Conservation (phyloP, 92 coral and sea anemone genomes). For the Porites evermanni region DNA sequence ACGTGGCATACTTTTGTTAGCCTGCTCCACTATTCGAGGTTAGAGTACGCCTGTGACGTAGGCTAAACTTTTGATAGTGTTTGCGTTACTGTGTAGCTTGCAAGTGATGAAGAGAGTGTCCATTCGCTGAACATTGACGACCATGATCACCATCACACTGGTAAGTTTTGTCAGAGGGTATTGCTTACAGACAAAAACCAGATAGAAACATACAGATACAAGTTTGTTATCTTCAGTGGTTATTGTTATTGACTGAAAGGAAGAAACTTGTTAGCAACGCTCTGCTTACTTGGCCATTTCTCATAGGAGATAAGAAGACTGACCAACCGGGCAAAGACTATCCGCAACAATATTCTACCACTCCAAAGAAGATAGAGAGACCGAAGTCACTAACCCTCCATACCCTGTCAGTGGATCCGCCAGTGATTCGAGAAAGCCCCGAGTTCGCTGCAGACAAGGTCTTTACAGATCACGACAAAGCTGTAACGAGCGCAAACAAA, state of each 20-base stretch:
- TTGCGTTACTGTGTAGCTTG: conserved; percentile 48
- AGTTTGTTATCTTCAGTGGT: too few relatives aligned
- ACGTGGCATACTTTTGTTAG: too few relatives aligned
- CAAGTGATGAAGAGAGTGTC: conserved; percentile 75
- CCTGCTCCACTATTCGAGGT: too few relatives aligned
- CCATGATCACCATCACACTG: conserved; percentile 14
- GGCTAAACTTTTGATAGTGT: neutral
- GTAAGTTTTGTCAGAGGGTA: neutral
- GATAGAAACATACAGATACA: too few relatives aligned
- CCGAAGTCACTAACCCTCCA: conserved; percentile 73
- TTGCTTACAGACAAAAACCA: too few relatives aligned
- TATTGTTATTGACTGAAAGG: neutral
- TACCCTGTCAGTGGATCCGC: neutral
- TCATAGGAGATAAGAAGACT: conserved; percentile 19
- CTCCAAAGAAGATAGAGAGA: conserved; percentile 54
- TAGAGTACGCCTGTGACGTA: too few relatives aligned
- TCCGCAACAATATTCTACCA: conserved; percentile 14
- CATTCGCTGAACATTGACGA: conserved; percentile 65
- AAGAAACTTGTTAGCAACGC: too few relatives aligned
- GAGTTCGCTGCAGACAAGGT: conserved; percentile 24
- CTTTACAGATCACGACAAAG: conserved; percentile 3
- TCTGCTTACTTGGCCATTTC: neutral
- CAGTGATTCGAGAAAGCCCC: conserved; percentile 32
- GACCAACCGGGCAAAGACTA: conserved; percentile 11
- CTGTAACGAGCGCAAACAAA: conserved; percentile 3